Percentiles rank a stretch among this genome's conserved stretches.
Evolutionary conservation across 1,140 invertebrate species (phyloP).

Genomic region (Nymphalis io): DNA sequence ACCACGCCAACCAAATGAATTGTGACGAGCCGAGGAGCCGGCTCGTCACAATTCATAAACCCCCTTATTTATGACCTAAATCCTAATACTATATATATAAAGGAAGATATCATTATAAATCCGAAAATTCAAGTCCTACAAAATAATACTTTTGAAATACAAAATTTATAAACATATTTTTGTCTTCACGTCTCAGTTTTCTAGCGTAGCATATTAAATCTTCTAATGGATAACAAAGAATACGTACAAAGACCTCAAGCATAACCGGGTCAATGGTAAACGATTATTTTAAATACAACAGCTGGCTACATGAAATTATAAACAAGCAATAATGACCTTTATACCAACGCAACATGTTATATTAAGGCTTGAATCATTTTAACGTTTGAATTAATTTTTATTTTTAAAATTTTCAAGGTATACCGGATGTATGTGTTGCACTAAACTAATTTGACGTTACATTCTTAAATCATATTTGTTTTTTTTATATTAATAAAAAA

Average conservation of each 20-base stretch:
- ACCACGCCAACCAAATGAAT: no score
- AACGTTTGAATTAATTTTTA: conserved; percentile 3
- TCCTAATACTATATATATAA: no score
- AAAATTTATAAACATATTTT: no score
- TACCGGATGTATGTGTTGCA: conserved; percentile 15
- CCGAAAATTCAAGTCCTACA: no score
- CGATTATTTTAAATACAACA: conserved; percentile 43
- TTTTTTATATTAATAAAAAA: background rate
- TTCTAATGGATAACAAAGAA: conserved; percentile 3
- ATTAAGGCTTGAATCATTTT: conserved; percentile 4
- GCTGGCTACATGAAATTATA: conserved; percentile 10
- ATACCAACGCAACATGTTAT: background rate
- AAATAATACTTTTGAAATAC: no score
- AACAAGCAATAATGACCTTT: conserved; percentile 20
- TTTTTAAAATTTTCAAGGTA: conserved; percentile 21
- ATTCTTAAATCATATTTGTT: background rate
- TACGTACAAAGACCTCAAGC: conserved; percentile 37
- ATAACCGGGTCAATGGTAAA: conserved; percentile 44
- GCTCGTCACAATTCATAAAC: no score
- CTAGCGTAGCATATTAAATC: conserved; percentile 15
- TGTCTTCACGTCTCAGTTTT: background rate
- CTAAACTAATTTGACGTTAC: background rate
- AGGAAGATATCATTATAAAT: no score
- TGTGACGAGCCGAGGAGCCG: no score
- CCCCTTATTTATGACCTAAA: no score